phyloP scores from a whole-genome alignment of 1,140 invertebrate species.

The Calliphora vicina region DNA sequence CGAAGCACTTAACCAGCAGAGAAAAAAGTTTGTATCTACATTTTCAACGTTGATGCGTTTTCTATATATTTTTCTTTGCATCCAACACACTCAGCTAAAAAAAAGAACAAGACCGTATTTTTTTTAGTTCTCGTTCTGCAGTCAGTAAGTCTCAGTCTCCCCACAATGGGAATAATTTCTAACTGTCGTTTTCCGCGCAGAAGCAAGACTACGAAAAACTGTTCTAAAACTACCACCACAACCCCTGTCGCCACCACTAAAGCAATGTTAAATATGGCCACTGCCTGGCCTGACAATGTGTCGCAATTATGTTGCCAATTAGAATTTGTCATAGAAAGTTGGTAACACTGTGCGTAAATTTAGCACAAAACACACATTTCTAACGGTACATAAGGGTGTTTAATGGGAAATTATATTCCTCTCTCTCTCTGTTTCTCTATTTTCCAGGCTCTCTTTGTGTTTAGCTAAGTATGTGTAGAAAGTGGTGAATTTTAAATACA shows the following conservation, averaged over 20 bases:
- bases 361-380: neutral
- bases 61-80: constrained; percentile 4
- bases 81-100: neutral
- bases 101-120: neutral
- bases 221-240: neutral
- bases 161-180: neutral
- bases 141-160: neutral
- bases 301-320: neutral
- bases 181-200: neutral
- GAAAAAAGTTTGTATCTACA: constrained; percentile 34
- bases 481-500: neutral
- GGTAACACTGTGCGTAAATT: neutral
- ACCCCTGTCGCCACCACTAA: neutral
- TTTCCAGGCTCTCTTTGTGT: neutral
- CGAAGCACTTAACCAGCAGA: constrained; percentile 34
- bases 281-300: neutral
- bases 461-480: too few relatives aligned
- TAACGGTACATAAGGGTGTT: neutral
- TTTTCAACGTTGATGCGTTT: constrained; percentile 29
- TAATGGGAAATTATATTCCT: too few relatives aligned
- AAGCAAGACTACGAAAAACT: neutral
- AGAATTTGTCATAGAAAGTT: neutral
- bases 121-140: neutral
- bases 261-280: neutral
- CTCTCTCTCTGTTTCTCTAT: neutral